phyloP scores from a whole-genome alignment of 2,797 vertebrate genomes.

The Phyllotis vaccarum region DNA sequence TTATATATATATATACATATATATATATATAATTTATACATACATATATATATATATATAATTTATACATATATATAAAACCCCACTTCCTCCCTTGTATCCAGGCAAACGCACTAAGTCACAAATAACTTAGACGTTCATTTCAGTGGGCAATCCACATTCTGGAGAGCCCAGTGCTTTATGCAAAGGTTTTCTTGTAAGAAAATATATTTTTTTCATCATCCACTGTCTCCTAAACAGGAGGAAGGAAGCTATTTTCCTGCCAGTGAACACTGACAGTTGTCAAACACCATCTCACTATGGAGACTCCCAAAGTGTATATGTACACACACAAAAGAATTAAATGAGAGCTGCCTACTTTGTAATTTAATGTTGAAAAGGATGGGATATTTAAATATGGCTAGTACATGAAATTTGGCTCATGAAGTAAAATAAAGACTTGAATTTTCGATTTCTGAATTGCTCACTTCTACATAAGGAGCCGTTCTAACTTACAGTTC shows the following conservation, averaged over 20 bases:
- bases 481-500: constrained; percentile 1
- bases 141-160: not conserved
- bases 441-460: not conserved
- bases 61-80: too few species aligned
- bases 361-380: not conserved
- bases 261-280: not conserved
- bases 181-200: not conserved
- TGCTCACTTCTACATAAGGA: not conserved
- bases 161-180: constrained; percentile 3
- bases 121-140: not conserved
- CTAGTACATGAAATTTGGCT: not conserved
- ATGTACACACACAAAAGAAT: not conserved
- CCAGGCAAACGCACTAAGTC: not conserved
- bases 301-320: not conserved
- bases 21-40: too few species aligned
- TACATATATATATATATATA: too few species aligned
- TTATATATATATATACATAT: too few species aligned
- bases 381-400: not conserved
- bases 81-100: not conserved
- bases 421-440: not conserved
- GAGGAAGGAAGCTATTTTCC: not conserved
- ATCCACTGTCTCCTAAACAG: not conserved
- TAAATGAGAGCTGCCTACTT: not conserved
- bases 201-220: not conserved
- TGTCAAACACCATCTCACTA: not conserved